These are phyloP conservation scores for Leucophenga montana DNA, from an alignment of 2,888 invertebrate genomes.

Conservation along the genomic window DNA sequence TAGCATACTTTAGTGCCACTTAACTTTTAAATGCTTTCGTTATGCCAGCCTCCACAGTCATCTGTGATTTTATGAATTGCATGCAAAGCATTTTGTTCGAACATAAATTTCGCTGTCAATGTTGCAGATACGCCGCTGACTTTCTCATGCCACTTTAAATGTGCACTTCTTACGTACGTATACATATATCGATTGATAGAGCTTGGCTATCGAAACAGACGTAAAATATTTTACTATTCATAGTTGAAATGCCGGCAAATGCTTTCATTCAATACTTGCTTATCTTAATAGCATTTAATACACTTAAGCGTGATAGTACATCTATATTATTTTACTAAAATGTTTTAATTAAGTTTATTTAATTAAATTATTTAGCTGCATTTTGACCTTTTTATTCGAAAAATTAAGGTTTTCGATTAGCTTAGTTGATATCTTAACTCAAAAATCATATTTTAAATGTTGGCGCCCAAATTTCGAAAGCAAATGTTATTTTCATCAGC, in stretches of 20 bases:
- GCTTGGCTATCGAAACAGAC: not conserved
- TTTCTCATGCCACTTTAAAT: not conserved
- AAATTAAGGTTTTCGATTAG: no score
- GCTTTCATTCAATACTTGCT: constrained; percentile 31
- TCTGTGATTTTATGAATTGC: constrained; percentile 22
- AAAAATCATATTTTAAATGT: no score
- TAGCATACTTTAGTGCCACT: constrained; percentile 29
- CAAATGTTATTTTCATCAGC: no score
- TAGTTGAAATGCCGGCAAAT: not conserved
- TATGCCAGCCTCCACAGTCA: not conserved
- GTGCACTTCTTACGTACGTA: no score
- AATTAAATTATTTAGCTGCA: not conserved
- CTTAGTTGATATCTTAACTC: no score
- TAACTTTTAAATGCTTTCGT: constrained; percentile 36
- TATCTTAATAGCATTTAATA: constrained; percentile 65
- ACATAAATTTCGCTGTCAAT: constrained; percentile 1
- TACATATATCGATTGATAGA: not conserved
- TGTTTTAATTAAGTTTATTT: not conserved
- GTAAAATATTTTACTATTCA: not conserved
- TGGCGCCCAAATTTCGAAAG: no score
- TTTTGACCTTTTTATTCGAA: no score
- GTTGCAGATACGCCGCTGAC: not conserved
- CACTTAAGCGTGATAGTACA: no score
- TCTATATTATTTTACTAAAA: no score
- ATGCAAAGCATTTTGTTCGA: constrained; percentile 42